Conservation (phyloP, 2,888 invertebrate species). For the Microplitis deprimator region DNA sequence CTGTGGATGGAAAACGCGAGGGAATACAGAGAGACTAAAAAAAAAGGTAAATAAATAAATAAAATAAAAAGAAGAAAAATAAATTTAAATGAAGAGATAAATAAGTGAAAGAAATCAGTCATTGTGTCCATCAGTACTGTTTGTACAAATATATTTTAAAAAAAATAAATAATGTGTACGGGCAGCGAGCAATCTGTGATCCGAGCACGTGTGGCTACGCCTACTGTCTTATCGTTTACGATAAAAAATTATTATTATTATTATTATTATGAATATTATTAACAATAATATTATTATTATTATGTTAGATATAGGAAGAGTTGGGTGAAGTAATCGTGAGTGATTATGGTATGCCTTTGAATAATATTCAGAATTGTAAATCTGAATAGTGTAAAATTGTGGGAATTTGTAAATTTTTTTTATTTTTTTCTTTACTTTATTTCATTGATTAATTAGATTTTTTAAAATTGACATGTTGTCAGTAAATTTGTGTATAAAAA, state of each 20-base stretch:
- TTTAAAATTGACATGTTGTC: background rate
- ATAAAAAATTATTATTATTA: slow-evolving; percentile 46
- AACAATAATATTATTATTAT: slow-evolving; percentile 60
- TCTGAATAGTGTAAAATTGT: slow-evolving; percentile 1
- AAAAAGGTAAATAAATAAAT: background rate
- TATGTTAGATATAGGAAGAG: slow-evolving; percentile 59
- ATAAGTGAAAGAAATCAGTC: slow-evolving; percentile 59
- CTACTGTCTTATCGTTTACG: slow-evolving; percentile 68
- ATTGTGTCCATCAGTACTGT: slow-evolving; percentile 70
- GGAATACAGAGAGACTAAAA: slow-evolving; percentile 40
- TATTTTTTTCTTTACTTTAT: slow-evolving; percentile 38
- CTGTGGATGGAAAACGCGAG: background rate
- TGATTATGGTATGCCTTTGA: slow-evolving; percentile 14
- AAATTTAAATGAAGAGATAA: slow-evolving; percentile 38
- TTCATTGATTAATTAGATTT: slow-evolving; percentile 1
- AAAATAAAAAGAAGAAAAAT: slow-evolving; percentile 32
- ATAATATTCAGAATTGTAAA: background rate
- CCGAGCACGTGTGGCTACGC: slow-evolving; percentile 70
- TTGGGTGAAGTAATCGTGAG: slow-evolving; percentile 11
- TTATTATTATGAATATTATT: slow-evolving; percentile 19
- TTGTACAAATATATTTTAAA: slow-evolving; percentile 54
- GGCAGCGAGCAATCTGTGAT: slow-evolving; percentile 71
- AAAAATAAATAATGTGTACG: slow-evolving; percentile 54
- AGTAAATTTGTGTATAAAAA: background rate
- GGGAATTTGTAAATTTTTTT: slow-evolving; percentile 47